phyloP scores from a whole-genome alignment of 2,113 vertebrate genomes.

The Hippoglossus stenolepis region DNA sequence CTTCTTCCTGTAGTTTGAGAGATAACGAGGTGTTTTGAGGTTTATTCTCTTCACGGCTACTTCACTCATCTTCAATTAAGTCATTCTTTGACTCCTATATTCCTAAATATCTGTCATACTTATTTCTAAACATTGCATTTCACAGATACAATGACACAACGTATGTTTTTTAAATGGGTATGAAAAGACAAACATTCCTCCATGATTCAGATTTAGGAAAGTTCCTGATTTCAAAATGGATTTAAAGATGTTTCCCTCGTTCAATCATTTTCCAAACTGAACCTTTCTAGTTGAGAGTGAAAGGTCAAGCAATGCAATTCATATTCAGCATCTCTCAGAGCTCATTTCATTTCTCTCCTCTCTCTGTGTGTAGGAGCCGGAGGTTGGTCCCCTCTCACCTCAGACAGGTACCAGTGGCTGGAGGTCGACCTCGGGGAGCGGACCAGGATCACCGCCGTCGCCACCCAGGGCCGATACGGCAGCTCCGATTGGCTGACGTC shows the following conservation, averaged over 20 bases:
- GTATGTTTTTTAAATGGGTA: no score
- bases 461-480: constrained; percentile 74
- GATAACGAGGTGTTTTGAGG: no score
- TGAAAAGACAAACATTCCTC: no score
- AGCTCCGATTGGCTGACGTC: constrained; percentile 93
- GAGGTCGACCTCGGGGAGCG: constrained; percentile 90
- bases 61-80: no score
- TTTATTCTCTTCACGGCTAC: no score
- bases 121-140: no score
- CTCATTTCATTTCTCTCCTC: constrained; percentile 22
- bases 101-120: no score
- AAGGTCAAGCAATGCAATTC: constrained; percentile 38
- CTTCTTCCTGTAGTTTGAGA: no score
- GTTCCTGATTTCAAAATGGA: not conserved
- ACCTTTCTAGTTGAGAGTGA: constrained; percentile 19
- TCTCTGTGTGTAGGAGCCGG: constrained; percentile 87
- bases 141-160: no score
- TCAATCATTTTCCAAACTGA: constrained; percentile 11
- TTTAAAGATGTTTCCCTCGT: not conserved
- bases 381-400: constrained; percentile 91
- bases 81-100: no score
- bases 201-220: no score
- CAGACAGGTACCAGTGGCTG: constrained; percentile 91
- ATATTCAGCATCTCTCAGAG: constrained; percentile 19
- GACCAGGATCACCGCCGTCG: constrained; percentile 87